Base-by-base conservation (phyloP, 2,113 vertebrate genomes). In the Pseudopodoces humilis region DNA sequence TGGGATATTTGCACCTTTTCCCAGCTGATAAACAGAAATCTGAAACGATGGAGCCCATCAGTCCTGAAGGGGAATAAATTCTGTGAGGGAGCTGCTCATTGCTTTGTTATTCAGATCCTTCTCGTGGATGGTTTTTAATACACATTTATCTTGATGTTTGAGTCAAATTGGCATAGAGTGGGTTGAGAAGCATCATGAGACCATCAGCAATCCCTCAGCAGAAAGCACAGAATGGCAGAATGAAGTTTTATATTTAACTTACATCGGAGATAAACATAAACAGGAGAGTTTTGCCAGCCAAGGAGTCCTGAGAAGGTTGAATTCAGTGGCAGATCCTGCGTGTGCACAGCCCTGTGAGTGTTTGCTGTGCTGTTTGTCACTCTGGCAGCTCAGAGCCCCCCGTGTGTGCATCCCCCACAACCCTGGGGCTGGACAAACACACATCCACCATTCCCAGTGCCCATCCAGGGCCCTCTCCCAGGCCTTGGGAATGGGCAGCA, bases 101-200 rank as follows among this genome's bases (percentile, higher is more conserved):
- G 53, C 63, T 83, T 93, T 90, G 56, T 49, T 83, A 39, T 77
- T 89, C 84, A 79, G 65, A 82, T 94, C 63, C 35, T 86, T 86
- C 67, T 33, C n/a, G n/a, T 30, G 43, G 55, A 70, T 75, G 44
- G 18, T 49, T 85, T 81, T 92, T 91, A 90, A 91, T 59, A 65
- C 19, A 75, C 17, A 6, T 83, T 92, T 86, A 27, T 96, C 93
- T 90, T 67, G 78, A 88, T 39, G 83, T 95, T 94, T 80, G 90
- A 95, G 92, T 89, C 95, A 97, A 97, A 94, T 70, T 94, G 92
- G 90, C 85, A 77, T 2, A 21, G 72, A 91, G 95, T 86, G 83
- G 94, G 58, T 43, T 95, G 92, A 83, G 69, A 62, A 80, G 55
- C 88, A 94, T 96, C 94, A 94, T n/a, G 91, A 95, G 93, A 94